These are phyloP conservation scores for Pyrrhia umbra DNA, from an alignment of 2,888 invertebrate genomes.

Conservation along the genomic window DNA sequence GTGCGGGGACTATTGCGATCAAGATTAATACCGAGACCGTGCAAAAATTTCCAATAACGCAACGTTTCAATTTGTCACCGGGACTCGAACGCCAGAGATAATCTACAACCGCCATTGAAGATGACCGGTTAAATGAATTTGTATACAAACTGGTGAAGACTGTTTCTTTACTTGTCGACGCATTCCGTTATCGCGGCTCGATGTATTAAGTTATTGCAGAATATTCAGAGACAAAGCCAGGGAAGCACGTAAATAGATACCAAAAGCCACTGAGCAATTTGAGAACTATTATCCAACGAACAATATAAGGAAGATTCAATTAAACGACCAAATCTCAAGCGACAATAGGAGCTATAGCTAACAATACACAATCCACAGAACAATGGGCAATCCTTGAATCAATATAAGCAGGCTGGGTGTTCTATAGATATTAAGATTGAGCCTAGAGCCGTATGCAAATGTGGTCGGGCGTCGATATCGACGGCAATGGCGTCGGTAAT, in stretches of 20 bases:
- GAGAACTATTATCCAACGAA: constrained; percentile 65
- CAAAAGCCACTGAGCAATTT: constrained; percentile 63
- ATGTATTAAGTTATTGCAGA: constrained; percentile 42
- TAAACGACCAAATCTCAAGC: constrained; percentile 72
- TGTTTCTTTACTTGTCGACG: constrained; percentile 47
- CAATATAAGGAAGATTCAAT: constrained; percentile 78
- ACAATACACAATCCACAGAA: constrained; percentile 79
- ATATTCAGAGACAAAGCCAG: constrained; percentile 36
- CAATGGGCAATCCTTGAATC: constrained; percentile 82
- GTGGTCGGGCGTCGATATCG: constrained; percentile 75
- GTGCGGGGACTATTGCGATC: constrained; percentile 56
- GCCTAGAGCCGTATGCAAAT: constrained; percentile 80
- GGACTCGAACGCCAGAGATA: constrained; percentile 55
- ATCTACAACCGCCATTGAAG: constrained; percentile 57
- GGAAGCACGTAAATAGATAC: constrained; percentile 49
- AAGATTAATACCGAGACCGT: constrained; percentile 62
- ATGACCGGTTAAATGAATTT: constrained; percentile 60
- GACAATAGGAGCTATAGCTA: constrained; percentile 76
- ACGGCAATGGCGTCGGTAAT: constrained; percentile 83
- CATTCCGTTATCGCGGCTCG: constrained; percentile 34
- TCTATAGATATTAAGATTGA: constrained; percentile 65
- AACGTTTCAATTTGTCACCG: constrained; percentile 65
- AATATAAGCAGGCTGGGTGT: constrained; percentile 71
- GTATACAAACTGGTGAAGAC: constrained; percentile 50
- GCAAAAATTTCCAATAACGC: constrained; percentile 64